Percentiles rank a stretch among this genome's conserved stretches.
Evolutionary conservation across 2,797 vertebrate genomes (phyloP).

Genomic region (Parotocinclus haroldoi): DNA sequence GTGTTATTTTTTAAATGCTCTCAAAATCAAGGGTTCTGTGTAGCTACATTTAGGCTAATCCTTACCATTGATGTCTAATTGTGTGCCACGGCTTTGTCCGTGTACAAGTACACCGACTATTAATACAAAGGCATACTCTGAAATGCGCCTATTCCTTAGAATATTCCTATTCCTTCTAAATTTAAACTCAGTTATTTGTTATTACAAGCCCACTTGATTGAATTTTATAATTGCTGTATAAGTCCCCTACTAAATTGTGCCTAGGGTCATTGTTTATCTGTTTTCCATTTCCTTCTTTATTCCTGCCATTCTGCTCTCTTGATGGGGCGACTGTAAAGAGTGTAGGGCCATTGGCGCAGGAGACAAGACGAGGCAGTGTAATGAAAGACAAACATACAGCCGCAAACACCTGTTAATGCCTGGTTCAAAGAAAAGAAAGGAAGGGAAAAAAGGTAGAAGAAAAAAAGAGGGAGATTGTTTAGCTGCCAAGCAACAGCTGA

Average conservation of each 20-base stretch:
- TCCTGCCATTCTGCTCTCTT: constrained; percentile 64
- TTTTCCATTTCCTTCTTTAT: constrained; percentile 56
- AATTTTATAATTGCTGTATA: constrained; percentile 60
- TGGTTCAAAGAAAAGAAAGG: constrained; percentile 77
- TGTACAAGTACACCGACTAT: no score
- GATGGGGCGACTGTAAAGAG: constrained; percentile 73
- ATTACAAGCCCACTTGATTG: constrained; percentile 50
- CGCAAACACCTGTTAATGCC: constrained; percentile 82
- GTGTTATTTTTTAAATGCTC: no score
- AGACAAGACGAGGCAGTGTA: constrained; percentile 73
- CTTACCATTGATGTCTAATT: no score
- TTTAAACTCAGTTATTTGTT: constrained; percentile 5
- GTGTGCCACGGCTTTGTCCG: no score
- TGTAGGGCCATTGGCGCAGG: constrained; percentile 73
- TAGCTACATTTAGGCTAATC: no score
- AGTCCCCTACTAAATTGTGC: constrained; percentile 66
- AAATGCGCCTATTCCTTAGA: no score
- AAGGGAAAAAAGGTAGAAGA: constrained; percentile 45
- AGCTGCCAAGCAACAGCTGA: constrained; percentile 79
- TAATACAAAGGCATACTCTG: no score
- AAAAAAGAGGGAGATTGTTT: constrained; percentile 72
- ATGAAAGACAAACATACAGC: constrained; percentile 78
- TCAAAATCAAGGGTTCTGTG: no score
- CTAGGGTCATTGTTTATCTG: constrained; percentile 69
- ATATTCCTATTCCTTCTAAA: no score